These are phyloP conservation scores for Drosophila infuscata DNA, from an alignment of 2,888 invertebrate species.

Conservation along the genomic window DNA sequence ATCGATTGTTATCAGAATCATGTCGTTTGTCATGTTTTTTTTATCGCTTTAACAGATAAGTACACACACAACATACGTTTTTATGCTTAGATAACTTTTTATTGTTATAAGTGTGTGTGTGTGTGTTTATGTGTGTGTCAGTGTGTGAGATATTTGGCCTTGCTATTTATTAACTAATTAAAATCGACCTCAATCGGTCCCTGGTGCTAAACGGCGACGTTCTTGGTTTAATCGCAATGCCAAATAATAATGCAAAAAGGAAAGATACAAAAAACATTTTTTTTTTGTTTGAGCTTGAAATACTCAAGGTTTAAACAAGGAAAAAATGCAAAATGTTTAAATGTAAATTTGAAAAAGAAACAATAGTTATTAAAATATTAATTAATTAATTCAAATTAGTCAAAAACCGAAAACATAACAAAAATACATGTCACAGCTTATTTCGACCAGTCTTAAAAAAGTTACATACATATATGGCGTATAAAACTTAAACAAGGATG, in stretches of 20 bases:
- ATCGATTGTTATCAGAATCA: constrained; percentile 47
- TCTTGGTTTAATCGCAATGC: constrained; percentile 31
- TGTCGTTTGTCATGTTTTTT: constrained; percentile 27
- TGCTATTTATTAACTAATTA: constrained; percentile 37
- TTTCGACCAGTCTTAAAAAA: too few relatives aligned
- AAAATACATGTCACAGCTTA: too few relatives aligned
- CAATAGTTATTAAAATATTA: too few relatives aligned
- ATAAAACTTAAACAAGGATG: too few relatives aligned
- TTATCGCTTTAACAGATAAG: constrained; percentile 23
- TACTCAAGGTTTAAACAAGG: too few relatives aligned
- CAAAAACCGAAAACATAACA: too few relatives aligned
- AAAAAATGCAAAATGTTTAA: too few relatives aligned
- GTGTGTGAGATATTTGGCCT: constrained; percentile 30
- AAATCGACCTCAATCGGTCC: constrained; percentile 30
- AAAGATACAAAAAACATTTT: not conserved
- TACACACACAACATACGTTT: constrained; percentile 1
- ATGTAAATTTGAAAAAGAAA: too few relatives aligned
- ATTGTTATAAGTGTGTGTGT: constrained; percentile 12
- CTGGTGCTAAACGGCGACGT: constrained; percentile 5
- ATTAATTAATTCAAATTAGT: too few relatives aligned
- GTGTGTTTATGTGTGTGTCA: not conserved
- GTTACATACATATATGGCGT: too few relatives aligned
- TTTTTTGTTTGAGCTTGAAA: too few relatives aligned
- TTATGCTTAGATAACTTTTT: constrained; percentile 19
- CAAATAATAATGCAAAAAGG: constrained; percentile 25